Evolutionary conservation across 2,113 vertebrate genomes (phyloP), one percentile per base, ranked within the genome.

Genomic region (Lasiurus borealis): DNA sequence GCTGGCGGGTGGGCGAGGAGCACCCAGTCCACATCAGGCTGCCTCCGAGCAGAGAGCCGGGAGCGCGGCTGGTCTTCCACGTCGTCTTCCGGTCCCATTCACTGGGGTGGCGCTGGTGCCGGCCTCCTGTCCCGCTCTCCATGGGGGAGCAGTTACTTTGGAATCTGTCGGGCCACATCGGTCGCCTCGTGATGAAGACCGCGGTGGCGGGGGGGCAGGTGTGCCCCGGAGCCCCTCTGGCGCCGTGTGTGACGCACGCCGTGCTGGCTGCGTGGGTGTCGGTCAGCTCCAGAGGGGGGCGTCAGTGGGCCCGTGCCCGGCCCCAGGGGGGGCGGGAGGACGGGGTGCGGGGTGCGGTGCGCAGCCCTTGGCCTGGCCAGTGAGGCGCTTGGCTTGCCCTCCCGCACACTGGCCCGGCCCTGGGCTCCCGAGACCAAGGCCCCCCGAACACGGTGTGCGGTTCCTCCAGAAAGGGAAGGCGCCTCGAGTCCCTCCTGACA

Each of bases 311-410:
- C n/a, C n/a, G n/a, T n/a, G n/a, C n/a, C n/a, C n/a, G n/a, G n/a
- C n/a, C n/a, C n/a, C n/a, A n/a, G n/a, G n/a, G n/a, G n/a, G n/a
- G n/a, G n/a, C n/a, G n/a, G n/a, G n/a, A n/a, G n/a, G n/a, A n/a
- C n/a, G n/a, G n/a, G n/a, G n/a, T n/a, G 16, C 4, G 0, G 5
- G n/a, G 10, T 9, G 72, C 18, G 6, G 4, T 2, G 2, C 1
- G n/a, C 48, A 10, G 40, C 8, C 23, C 62, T 14, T 50, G 13
- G 4, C n/a, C 46, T 0, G 0, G 48, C 4, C 78, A n/a, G n/a
- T n/a, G n/a, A n/a, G n/a, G n/a, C n/a, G n/a, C n/a, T n/a, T n/a
- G n/a, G n/a, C n/a, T n/a, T n/a, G n/a, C n/a, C n/a, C n/a, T n/a
- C n/a, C n/a, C n/a, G n/a, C n/a, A n/a, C n/a, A 4, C 75, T 0